A percentile compares a stretch with the other conserved stretches of the same genome.
Evolutionary conservation across 35 echinoderm and acorn worm species (phyloP).

Genomic region (Diadema setosum): DNA sequence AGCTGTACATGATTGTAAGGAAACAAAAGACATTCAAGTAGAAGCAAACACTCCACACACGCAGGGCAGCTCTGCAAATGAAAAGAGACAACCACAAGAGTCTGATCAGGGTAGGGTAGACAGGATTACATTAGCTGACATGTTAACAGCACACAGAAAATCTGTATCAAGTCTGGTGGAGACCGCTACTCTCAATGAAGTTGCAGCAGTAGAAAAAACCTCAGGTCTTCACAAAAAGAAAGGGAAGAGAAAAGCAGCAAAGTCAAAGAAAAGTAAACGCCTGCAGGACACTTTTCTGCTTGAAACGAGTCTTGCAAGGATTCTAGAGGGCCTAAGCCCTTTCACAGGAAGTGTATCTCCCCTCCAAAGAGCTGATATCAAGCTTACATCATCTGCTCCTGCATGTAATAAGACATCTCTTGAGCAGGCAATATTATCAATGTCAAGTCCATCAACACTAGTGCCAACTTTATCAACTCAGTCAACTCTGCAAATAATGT

Average conservation of each 20-base stretch:
- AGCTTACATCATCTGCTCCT: background rate
- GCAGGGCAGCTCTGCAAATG: too few relatives aligned
- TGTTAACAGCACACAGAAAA: too few relatives aligned
- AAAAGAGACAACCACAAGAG: too few relatives aligned
- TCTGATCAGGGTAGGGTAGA: too few relatives aligned
- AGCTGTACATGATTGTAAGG: too few relatives aligned
- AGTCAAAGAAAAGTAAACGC: background rate
- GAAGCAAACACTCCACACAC: too few relatives aligned
- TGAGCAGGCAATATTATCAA: background rate
- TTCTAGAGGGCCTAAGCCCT: background rate
- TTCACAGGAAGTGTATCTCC: background rate
- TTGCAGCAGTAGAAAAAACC: background rate
- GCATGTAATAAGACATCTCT: background rate
- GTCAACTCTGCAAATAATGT: background rate
- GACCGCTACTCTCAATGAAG: too few relatives aligned
- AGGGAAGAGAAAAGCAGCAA: background rate
- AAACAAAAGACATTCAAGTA: too few relatives aligned
- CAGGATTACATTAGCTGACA: too few relatives aligned
- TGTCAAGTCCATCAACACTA: background rate
- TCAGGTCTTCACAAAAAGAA: background rate
- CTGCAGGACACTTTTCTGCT: background rate
- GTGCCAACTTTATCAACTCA: background rate
- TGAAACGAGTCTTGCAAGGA: background rate
- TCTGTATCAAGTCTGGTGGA: too few relatives aligned
- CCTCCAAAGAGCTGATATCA: background rate